These are phyloP conservation scores for Dryoscopus gambensis DNA, from an alignment of 2,113 vertebrate species.

Conservation along the genomic window DNA sequence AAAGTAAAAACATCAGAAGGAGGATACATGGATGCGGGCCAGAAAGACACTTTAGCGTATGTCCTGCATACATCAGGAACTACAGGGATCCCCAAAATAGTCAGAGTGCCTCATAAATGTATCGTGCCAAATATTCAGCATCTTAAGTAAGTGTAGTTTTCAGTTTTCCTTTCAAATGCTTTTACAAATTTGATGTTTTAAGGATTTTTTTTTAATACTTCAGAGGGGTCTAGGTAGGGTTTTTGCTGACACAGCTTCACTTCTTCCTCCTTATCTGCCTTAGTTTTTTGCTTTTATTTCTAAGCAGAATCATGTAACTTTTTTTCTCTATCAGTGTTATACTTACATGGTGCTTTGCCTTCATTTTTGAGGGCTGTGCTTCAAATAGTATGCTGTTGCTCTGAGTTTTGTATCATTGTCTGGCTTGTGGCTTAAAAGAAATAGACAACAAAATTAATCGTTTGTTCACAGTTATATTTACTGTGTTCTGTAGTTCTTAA, in stretches of 20 bases:
- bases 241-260: not conserved
- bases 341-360: not conserved
- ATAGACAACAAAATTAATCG: not conserved
- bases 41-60: slow-evolving; percentile 75
- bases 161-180: not conserved
- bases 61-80: slow-evolving; percentile 94
- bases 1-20: not conserved
- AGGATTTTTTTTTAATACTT: not conserved
- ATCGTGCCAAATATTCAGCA: slow-evolving; percentile 92
- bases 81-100: slow-evolving; percentile 88
- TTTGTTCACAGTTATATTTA: not conserved
- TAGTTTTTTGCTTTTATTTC: not conserved
- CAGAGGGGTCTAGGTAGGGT: accelerated
- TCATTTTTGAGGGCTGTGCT: not conserved
- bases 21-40: not conserved
- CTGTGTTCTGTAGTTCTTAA: not conserved
- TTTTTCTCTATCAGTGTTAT: not conserved
- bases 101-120: slow-evolving; percentile 90
- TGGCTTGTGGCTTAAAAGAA: not conserved
- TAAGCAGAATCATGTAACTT: not conserved
- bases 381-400: not conserved
- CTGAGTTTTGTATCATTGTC: not conserved
- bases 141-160: slow-evolving; percentile 78
- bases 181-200: not conserved
- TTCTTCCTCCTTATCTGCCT: not conserved